Evolutionary conservation across 2,888 invertebrate species (phyloP), one percentile per base, ranked within the genome.

Genomic region (Chymomyza fuscimana): DNA sequence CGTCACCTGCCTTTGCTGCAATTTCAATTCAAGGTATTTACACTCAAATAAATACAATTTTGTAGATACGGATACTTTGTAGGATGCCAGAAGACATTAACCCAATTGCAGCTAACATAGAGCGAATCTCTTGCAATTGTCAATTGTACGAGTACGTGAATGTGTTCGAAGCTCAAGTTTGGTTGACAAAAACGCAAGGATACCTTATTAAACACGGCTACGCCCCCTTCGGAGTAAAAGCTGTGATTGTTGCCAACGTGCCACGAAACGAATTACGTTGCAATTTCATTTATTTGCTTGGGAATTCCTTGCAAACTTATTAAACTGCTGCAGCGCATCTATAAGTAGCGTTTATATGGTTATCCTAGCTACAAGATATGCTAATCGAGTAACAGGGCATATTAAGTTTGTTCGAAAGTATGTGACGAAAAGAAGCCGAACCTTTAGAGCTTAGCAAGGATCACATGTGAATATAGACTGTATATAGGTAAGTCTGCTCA

Each of bases 271-370:
- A 67, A 67, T 67, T 67, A 67, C 67, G 61, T 22, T 36, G 67
- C 61, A 67, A 67, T 61, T 67, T 61, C 67, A 40, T 61, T 50
- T 61, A 61, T 60, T 40, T 46, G 12, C 40, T 32, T 60, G 60
- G 36, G n/a, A 61, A 19, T 40, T 61, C 54, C 61, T 62, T 61
- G 67, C 61, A 67, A 61, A 67, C 67, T 67, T 67, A 67, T 67
- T 52, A 62, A 54, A 54, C 54, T 54, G 60, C 60, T 29, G 52
- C 61, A 36, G 22, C 9, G 19, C 25, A 50, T 25, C 51, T 32
- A 32, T 32, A 32, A 32, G 32, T 7, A 32, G 12, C 40, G 40
- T 46, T 50, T 67, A 54, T 67, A 51, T 60, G 60, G 12, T 46
- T 46, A 46, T 46, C 40, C 32, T 32, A 32, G 32, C 6, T 32